These are phyloP conservation scores for Taxidea taxus DNA, from an alignment of 2,113 vertebrate species.

Conservation along the genomic window DNA sequence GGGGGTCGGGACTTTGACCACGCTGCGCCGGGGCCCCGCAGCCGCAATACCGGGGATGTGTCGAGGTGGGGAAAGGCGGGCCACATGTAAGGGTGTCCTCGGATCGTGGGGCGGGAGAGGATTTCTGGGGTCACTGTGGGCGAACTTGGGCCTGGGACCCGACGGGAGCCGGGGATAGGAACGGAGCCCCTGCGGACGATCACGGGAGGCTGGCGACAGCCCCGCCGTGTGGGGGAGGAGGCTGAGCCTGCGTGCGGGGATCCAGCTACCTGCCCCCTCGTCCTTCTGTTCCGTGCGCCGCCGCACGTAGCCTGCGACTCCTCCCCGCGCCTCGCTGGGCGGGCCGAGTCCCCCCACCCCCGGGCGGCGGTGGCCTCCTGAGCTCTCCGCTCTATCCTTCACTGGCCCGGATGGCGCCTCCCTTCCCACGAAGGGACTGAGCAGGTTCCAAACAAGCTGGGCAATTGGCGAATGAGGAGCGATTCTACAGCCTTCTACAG, in stretches of 20 bases:
- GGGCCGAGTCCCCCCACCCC: no score
- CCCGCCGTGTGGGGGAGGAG: background rate
- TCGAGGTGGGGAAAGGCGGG: background rate
- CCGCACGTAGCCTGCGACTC: slow-evolving; percentile 52
- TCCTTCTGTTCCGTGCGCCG: background rate
- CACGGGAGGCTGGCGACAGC: background rate
- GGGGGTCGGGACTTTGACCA: background rate
- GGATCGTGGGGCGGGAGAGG: background rate
- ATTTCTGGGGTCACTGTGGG: background rate
- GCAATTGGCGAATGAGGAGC: background rate
- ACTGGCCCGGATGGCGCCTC: background rate
- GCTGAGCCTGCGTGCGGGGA: background rate
- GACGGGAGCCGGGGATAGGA: background rate
- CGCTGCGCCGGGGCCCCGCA: background rate
- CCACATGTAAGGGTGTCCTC: background rate
- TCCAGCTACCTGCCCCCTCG: background rate
- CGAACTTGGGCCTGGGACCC: background rate
- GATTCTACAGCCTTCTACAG: background rate
- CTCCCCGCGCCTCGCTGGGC: background rate
- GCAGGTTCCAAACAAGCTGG: background rate
- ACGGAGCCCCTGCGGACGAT: background rate
- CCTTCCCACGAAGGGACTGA: background rate
- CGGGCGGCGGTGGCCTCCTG: background rate
- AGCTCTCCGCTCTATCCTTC: background rate
- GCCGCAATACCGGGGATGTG: background rate